Conservation (phyloP, 2,113 vertebrate genomes). For the Dipodomys merriami region DNA sequence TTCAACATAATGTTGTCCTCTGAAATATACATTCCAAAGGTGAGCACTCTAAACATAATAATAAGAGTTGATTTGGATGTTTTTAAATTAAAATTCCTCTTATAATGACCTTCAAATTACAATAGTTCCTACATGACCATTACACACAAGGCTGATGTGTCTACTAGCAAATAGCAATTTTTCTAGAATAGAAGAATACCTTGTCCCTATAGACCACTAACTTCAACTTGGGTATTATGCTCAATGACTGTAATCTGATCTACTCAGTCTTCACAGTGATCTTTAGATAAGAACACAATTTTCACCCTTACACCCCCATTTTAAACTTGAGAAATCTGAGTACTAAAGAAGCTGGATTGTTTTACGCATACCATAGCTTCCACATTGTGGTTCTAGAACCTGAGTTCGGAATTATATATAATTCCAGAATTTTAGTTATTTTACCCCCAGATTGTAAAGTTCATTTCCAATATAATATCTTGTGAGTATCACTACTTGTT, state of each 20-base stretch:
- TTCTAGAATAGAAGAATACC: neutral
- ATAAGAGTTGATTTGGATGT: neutral
- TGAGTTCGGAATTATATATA: neutral
- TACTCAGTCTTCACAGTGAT: neutral
- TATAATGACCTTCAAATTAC: neutral
- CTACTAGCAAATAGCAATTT: neutral
- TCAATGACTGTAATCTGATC: neutral
- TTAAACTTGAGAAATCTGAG: neutral
- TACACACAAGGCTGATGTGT: neutral
- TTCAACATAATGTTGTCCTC: neutral
- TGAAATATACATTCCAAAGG: conserved; percentile 37
- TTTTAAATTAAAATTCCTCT: neutral
- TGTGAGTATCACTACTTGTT: too few relatives aligned
- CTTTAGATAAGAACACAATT: neutral
- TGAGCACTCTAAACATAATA: conserved; percentile 1
- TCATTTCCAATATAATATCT: too few relatives aligned
- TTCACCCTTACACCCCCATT: neutral
- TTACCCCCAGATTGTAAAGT: too few relatives aligned
- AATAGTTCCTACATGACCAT: neutral
- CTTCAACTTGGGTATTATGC: neutral
- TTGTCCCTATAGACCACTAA: neutral
- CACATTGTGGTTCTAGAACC: neutral
- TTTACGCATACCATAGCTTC: neutral
- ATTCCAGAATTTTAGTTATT: neutral
- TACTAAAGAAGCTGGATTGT: neutral